Conservation (phyloP, 2,113 vertebrate genomes). For the Elaphurus davidianus region DNA sequence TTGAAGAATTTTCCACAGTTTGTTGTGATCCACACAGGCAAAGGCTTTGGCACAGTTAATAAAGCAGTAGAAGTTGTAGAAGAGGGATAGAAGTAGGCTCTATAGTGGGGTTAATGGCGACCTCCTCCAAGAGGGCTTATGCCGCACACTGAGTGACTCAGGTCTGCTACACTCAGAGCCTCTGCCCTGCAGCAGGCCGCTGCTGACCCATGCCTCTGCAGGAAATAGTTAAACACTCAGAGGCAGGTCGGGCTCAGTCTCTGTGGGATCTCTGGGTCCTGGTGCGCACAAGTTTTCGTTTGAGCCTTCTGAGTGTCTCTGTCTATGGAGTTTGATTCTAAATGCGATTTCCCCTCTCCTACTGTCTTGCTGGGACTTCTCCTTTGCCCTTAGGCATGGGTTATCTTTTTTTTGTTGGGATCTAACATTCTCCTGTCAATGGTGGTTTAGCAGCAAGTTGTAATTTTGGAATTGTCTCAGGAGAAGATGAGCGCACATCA, state of each 20-base stretch:
- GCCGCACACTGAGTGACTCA: not conserved
- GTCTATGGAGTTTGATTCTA: not conserved
- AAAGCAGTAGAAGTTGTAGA: not conserved
- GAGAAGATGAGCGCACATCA: not conserved
- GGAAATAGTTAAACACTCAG: not conserved
- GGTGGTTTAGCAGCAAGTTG: not conserved
- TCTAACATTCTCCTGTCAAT: not conserved
- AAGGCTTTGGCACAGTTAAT: not conserved
- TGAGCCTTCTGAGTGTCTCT: not conserved
- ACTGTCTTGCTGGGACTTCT: not conserved
- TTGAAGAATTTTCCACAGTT: not conserved
- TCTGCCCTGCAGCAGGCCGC: not conserved
- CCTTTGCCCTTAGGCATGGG: not conserved
- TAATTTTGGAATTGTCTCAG: not conserved
- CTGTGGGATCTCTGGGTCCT: not conserved
- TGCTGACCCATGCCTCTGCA: not conserved
- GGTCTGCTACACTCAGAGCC: not conserved
- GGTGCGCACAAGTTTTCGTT: not conserved
- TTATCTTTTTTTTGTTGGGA: not conserved
- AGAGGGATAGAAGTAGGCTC: not conserved
- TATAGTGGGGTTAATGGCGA: not conserved
- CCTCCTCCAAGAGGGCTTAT: not conserved
- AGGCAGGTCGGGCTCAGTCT: not conserved
- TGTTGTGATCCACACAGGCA: too few relatives aligned
- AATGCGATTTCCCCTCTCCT: not conserved